These are phyloP conservation scores for Drosophila santomea DNA, from an alignment of 1,140 invertebrate species.

Conservation along the genomic window DNA sequence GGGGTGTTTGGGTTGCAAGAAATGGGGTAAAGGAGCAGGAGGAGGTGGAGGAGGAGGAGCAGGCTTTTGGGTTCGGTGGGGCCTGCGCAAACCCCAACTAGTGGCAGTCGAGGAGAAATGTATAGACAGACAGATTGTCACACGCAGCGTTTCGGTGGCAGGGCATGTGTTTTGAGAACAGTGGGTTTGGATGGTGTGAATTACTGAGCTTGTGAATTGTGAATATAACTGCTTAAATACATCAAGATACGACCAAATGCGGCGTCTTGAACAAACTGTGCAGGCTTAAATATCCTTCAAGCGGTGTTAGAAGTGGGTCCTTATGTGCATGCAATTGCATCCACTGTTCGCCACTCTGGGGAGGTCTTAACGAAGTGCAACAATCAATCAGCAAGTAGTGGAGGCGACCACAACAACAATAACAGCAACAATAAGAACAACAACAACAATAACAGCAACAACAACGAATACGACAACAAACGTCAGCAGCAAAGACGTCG, in stretches of 20 bases:
- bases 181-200: background rate
- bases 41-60: too few relatives aligned
- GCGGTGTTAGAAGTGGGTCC: too few relatives aligned
- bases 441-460: constrained; percentile 3
- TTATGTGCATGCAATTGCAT: background rate
- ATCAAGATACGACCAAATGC: too few relatives aligned
- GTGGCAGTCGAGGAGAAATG: constrained; percentile 4
- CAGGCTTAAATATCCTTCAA: too few relatives aligned
- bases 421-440: background rate
- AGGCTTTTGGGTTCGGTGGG: background rate
- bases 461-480: background rate
- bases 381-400: constrained; percentile 63
- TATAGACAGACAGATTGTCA: constrained; percentile 35
- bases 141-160: constrained; percentile 20
- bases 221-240: too few relatives aligned
- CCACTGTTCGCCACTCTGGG: constrained; percentile 28
- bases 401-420: constrained; percentile 29
- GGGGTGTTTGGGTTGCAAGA: background rate
- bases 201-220: background rate
- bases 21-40: background rate
- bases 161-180: background rate
- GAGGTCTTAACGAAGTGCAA: constrained; percentile 49
- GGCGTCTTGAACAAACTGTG: too few relatives aligned
- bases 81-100: background rate
- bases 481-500: constrained; percentile 15